A percentile compares a stretch with the other conserved stretches of the same genome.
Conservation (phyloP, 2,888 invertebrate species). For the Synergus gifuensis region DNA sequence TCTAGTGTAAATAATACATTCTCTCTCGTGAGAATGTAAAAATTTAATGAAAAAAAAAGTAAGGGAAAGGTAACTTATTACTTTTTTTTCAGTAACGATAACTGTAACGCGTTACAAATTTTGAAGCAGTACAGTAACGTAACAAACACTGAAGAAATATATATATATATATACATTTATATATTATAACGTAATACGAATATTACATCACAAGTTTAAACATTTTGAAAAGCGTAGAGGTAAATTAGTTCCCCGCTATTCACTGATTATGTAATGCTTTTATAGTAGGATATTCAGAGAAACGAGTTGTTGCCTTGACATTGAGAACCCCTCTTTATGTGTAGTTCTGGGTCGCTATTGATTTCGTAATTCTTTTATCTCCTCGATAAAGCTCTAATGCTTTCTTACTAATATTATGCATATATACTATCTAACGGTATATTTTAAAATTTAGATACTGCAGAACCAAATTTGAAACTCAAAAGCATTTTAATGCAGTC, state of each 20-base stretch:
- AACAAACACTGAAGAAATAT: too few species aligned
- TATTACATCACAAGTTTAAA: not conserved
- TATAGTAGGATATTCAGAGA: not conserved
- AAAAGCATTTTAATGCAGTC: not conserved
- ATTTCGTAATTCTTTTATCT: slow-evolving; percentile 29
- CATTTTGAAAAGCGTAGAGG: not conserved
- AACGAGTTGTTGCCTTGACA: slow-evolving; percentile 30
- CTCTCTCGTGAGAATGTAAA: too few species aligned
- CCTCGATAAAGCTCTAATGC: not conserved
- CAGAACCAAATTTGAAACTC: not conserved
- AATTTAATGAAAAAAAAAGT: too few species aligned
- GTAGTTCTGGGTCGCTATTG: slow-evolving; percentile 2
- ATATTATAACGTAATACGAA: not conserved
- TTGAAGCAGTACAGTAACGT: too few species aligned
- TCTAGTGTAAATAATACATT: too few species aligned
- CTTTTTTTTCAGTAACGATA: too few species aligned
- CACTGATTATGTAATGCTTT: not conserved
- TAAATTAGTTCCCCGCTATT: not conserved
- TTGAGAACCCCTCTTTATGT: slow-evolving; percentile 11
- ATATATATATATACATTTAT: too few species aligned
- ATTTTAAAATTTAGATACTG: not conserved
- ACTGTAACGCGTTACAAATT: too few species aligned
- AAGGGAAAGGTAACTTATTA: too few species aligned
- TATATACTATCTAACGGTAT: not conserved
- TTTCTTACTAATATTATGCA: not conserved